These are phyloP conservation scores for Maniola jurtina DNA, from an alignment of 1,140 invertebrate species.

Conservation along the genomic window DNA sequence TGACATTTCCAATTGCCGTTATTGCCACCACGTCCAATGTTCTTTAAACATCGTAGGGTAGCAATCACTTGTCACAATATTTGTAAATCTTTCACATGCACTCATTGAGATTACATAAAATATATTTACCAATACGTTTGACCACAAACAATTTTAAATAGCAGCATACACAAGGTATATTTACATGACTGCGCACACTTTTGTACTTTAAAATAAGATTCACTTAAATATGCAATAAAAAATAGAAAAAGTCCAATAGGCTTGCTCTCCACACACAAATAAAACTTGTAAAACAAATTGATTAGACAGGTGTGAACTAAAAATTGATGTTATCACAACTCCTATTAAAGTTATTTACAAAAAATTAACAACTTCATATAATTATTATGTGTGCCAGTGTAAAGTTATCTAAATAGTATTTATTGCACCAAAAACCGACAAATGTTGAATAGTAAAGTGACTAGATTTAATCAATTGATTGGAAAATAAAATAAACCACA, in stretches of 20 bases:
- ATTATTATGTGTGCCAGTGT: no score
- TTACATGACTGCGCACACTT: slow-evolving; percentile 72
- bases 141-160: slow-evolving; percentile 55
- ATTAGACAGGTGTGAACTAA: no score
- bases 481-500: background rate
- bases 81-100: slow-evolving; percentile 53
- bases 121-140: slow-evolving; percentile 54
- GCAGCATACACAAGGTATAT: slow-evolving; percentile 66
- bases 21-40: slow-evolving; percentile 58
- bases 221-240: slow-evolving; percentile 62
- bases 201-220: slow-evolving; percentile 74
- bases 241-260: slow-evolving; percentile 51
- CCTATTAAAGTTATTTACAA: no score
- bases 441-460: background rate
- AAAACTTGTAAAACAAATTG: slow-evolving; percentile 3
- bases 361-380: no score
- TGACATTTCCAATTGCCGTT: slow-evolving; percentile 32
- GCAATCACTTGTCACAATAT: slow-evolving; percentile 46
- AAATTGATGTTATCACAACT: no score
- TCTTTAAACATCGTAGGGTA: slow-evolving; percentile 66
- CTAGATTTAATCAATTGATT: background rate
- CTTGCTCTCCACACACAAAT: slow-evolving; percentile 18
- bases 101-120: slow-evolving; percentile 72
- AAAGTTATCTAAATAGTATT: background rate
- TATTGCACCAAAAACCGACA: slow-evolving; percentile 4